Conservation (phyloP, 2,113 vertebrate genomes). For the Stictonetta naevosa region DNA sequence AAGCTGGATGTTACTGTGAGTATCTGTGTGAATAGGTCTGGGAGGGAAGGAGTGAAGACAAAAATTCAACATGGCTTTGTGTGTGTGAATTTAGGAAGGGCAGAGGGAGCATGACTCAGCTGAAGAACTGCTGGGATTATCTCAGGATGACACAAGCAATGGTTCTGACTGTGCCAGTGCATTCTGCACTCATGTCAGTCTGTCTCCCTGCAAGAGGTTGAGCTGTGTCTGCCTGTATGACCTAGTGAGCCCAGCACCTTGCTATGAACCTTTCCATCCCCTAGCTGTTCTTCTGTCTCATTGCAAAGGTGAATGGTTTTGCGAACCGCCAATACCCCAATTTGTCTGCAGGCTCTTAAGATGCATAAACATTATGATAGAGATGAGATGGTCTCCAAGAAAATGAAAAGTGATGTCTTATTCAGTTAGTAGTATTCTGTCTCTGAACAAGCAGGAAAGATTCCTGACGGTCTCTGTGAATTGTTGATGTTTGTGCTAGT, state of each 20-base stretch:
- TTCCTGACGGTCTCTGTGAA: neutral
- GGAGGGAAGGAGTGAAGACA: neutral
- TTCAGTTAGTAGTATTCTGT: neutral
- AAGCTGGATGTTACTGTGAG: conserved; percentile 96
- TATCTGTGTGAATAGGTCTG: neutral
- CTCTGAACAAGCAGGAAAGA: neutral
- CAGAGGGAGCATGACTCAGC: neutral
- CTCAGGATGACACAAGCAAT: neutral
- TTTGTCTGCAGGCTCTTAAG: neutral
- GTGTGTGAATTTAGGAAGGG: neutral
- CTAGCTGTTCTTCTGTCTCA: neutral
- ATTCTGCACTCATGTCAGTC: neutral
- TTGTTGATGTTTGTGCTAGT: neutral
- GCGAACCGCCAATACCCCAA: neutral
- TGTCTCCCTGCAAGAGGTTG: neutral
- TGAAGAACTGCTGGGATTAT: neutral
- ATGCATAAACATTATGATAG: fast-evolving
- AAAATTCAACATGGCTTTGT: neutral
- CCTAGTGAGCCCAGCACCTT: neutral
- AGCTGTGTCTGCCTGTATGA: neutral
- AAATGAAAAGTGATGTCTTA: neutral
- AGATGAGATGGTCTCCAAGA: neutral
- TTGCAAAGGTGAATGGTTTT: neutral
- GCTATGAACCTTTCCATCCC: neutral
- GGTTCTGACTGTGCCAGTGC: neutral